Base-by-base conservation (phyloP, 2,888 invertebrate species). In the Calameuta pallipes region DNA sequence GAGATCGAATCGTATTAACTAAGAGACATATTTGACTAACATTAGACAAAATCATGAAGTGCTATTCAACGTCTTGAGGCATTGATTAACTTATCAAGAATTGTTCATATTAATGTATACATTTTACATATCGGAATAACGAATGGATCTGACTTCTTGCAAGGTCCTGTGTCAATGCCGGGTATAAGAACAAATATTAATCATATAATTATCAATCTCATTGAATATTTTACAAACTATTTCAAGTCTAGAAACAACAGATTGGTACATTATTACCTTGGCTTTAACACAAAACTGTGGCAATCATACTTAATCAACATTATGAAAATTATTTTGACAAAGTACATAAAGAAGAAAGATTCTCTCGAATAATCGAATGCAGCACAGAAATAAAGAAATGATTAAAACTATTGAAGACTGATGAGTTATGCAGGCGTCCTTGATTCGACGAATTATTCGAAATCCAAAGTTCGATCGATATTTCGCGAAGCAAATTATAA, bases 1-100 rank as follows among this genome's bases (percentile, higher is more conserved):
- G 86, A 85, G 84, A 71, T 77, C 77, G 74, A 77, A 23, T 75
- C 69, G 31, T 75, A 56, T 30, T 37, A 56, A 41, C 56, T 23
- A 56, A 23, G 56, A 56, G 36, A 36, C 1, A 41, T 23, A 41
- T 41, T 23, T 56, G 56, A 23, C 56, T 56, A 56, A 56, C 56
- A 56, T 56, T 56, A 56, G 56, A 56, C 56, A 56, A 56, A 56
- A 56, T 23, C 23, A 56, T 23, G 9, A 9, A 41, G 23, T 56
- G 23, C 23, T 56, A 56, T 56, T 56, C 56, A 56, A 56, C 9
- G 9, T 56, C 23, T 23, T 56, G 9, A 9, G 9, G 23, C 56
- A 56, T 56, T 56, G 23, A 56, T 6, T 56, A 56, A 23, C 23
- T 56, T 56, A 23, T 9, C 56, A 56, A 56, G 56, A 56, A 56